phyloP scores from a whole-genome alignment of 2,888 invertebrate species.

The Scotopteryx bipunctaria region DNA sequence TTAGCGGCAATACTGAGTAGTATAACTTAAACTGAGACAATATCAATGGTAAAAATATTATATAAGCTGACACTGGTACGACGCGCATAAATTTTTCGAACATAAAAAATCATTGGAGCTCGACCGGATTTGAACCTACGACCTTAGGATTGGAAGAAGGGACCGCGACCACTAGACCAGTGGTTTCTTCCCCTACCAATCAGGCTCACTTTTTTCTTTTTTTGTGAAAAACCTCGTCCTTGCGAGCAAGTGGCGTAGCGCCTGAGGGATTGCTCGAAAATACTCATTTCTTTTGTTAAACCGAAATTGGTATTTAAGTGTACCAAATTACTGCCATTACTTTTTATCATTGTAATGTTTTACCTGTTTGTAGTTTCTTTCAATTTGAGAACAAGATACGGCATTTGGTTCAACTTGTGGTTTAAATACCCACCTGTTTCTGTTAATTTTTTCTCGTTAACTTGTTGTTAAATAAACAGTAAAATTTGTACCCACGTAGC shows the following conservation, averaged over 20 bases:
- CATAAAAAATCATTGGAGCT: too few species aligned
- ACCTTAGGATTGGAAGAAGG: too few species aligned
- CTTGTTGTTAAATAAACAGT: background rate
- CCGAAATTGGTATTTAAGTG: conserved; percentile 39
- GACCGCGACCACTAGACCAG: too few species aligned
- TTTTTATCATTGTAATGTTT: conserved; percentile 19
- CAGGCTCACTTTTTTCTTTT: conserved; percentile 41
- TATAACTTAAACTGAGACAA: too few species aligned
- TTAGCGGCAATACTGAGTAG: too few species aligned
- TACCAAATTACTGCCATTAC: background rate
- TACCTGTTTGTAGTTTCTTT: conserved; percentile 13
- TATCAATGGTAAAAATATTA: too few species aligned
- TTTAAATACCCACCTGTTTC: conserved; percentile 1
- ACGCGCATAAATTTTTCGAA: too few species aligned
- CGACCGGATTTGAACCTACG: too few species aligned
- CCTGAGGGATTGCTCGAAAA: conserved; percentile 51
- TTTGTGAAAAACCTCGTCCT: conserved; percentile 60
- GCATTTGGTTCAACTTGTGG: conserved; percentile 52
- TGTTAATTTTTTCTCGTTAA: background rate
- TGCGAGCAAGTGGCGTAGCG: conserved; percentile 62
- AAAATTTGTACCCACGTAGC: background rate
- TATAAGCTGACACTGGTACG: too few species aligned
- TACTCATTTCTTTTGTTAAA: conserved; percentile 41
- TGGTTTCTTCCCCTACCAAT: background rate
- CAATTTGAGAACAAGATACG: conserved; percentile 32